These are phyloP conservation scores for Pseudomyrmex flavicornis DNA, from an alignment of 1,140 invertebrate species.

Conservation along the genomic window DNA sequence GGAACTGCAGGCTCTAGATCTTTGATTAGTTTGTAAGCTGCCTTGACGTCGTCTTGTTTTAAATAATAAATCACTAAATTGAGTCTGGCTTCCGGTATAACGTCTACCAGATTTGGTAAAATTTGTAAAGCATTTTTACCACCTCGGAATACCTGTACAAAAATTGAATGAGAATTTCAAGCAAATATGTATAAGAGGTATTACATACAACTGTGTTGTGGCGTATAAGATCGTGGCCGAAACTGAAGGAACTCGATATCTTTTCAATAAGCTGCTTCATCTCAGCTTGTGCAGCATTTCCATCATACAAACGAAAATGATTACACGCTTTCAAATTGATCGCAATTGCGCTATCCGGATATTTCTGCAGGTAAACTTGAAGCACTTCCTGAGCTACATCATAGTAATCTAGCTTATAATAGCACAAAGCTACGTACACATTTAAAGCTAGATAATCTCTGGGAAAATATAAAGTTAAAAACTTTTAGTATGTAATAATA, in stretches of 20 bases:
- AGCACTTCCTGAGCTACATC: conserved; percentile 97
- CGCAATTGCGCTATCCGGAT: conserved; percentile 97
- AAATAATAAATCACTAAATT: conserved; percentile 99
- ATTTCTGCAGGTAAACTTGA: conserved; percentile 96
- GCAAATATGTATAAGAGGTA: conserved; percentile 19
- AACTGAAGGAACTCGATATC: conserved; percentile 92
- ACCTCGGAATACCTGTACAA: conserved; percentile 91
- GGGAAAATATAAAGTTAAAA: conserved; percentile 44
- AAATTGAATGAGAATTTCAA: neutral
- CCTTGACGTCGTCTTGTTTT: conserved; percentile 95
- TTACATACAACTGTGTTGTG: conserved; percentile 95
- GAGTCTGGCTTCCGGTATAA: conserved; percentile 97
- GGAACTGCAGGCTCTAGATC: conserved; percentile 96
- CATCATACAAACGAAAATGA: conserved; percentile 96
- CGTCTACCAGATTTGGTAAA: conserved; percentile 95
- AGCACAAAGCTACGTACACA: conserved; percentile 98
- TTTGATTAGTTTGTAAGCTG: conserved; percentile 96
- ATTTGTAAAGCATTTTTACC: conserved; percentile 97
- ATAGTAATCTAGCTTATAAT: conserved; percentile 98
- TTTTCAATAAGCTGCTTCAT: conserved; percentile 92
- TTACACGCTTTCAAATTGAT: conserved; percentile 97
- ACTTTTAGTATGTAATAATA: no score
- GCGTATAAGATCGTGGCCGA: conserved; percentile 96
- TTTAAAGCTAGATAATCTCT: conserved; percentile 97
- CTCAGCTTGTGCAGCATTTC: conserved; percentile 95